A percentile compares a stretch with the other conserved stretches of the same genome.
phyloP scores from a whole-genome alignment of 1,140 invertebrate species.

The Hylaeus volcanicus region DNA sequence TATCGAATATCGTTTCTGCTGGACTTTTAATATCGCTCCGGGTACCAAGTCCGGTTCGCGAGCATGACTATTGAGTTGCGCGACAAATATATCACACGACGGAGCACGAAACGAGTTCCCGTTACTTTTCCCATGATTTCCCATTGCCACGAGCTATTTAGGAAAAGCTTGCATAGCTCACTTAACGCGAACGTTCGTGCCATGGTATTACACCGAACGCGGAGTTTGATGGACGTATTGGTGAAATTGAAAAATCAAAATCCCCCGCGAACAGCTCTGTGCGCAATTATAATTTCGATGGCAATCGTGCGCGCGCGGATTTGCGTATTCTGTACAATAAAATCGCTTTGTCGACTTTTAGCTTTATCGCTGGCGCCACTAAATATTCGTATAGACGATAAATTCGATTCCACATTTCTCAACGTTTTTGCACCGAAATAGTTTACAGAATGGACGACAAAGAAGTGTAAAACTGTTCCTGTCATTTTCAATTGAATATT shows the following conservation, averaged over 20 bases:
- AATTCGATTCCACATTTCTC: background rate
- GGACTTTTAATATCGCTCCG: constrained; percentile 34
- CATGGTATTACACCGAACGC: background rate
- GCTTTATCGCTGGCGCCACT: background rate
- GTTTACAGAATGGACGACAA: background rate
- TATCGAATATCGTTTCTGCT: constrained; percentile 25
- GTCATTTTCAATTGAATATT: too few species aligned
- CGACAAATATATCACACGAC: constrained; percentile 2
- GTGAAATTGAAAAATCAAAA: constrained; percentile 40
- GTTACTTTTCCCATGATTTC: constrained; percentile 22
- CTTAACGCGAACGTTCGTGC: background rate
- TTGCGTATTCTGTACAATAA: background rate
- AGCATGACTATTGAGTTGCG: background rate
- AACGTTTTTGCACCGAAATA: background rate
- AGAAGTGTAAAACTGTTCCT: background rate
- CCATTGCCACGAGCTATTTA: constrained; percentile 4
- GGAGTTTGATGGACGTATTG: background rate
- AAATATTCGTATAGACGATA: constrained; percentile 2
- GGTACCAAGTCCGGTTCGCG: constrained; percentile 17
- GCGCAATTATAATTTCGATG: constrained; percentile 37
- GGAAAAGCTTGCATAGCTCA: background rate
- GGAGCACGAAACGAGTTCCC: background rate
- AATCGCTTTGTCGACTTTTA: constrained; percentile 31
- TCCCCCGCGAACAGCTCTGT: background rate
- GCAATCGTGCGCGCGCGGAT: background rate